A percentile compares a stretch with the other conserved stretches of the same genome.
These are phyloP conservation scores for Acheta domesticus DNA, from an alignment of 2,888 invertebrate species.

Conservation along the genomic window DNA sequence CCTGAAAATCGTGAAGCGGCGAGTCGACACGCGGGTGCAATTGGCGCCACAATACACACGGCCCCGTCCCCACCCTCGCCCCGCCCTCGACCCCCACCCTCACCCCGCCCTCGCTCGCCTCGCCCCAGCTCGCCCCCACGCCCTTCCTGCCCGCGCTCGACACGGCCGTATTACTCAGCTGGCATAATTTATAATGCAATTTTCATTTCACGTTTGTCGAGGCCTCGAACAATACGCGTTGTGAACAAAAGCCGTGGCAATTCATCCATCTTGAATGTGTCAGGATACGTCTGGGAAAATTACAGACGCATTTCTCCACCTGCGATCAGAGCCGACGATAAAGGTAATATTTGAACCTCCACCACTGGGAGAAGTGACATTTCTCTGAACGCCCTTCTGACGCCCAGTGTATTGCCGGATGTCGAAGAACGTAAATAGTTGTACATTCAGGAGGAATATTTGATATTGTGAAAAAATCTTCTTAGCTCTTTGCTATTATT, in stretches of 20 bases:
- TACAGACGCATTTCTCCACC: conserved; percentile 2
- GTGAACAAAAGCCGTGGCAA: background rate
- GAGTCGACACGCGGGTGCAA: too few relatives aligned
- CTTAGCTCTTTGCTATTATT: too few relatives aligned
- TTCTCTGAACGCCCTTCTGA: too few relatives aligned
- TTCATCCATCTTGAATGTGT: conserved; percentile 18
- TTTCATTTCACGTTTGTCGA: conserved; percentile 7
- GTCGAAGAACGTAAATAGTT: too few relatives aligned
- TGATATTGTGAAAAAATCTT: too few relatives aligned
- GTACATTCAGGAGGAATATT: too few relatives aligned
- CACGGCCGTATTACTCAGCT: background rate
- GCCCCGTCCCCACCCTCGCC: too few relatives aligned
- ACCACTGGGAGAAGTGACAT: background rate
- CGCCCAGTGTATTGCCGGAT: too few relatives aligned
- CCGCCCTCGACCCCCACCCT: too few relatives aligned
- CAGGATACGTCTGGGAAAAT: background rate
- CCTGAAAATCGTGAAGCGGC: too few relatives aligned
- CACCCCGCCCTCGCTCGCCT: too few relatives aligned
- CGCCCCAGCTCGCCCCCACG: background rate
- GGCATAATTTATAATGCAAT: conserved; percentile 18
- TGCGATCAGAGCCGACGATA: background rate
- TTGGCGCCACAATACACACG: too few relatives aligned
- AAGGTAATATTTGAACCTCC: background rate
- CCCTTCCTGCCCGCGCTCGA: background rate
- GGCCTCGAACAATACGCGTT: background rate